phyloP scores from a whole-genome alignment of 2,797 vertebrate species.

The Enteromius thamalakanensis region DNA sequence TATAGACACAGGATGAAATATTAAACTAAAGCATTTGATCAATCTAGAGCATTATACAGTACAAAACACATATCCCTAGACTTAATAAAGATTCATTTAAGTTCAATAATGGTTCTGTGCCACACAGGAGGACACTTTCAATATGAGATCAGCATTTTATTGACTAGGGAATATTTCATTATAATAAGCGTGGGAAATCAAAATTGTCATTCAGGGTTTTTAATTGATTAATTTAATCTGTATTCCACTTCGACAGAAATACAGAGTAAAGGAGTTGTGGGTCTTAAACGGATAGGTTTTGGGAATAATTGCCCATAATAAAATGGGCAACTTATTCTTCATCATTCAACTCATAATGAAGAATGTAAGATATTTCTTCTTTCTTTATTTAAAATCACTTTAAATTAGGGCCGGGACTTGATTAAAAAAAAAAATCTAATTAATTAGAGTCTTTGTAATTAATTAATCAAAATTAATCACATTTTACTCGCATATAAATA shows the following conservation, averaged over 20 bases:
- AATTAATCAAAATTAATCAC: no score
- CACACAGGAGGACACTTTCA: conserved; percentile 61
- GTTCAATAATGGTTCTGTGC: conserved; percentile 69
- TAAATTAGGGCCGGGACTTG: no score
- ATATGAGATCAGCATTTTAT: conserved; percentile 64
- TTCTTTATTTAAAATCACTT: not conserved
- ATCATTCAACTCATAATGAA: not conserved
- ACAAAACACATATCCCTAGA: conserved; percentile 55
- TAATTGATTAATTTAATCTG: conserved; percentile 72
- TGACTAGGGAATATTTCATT: conserved; percentile 72
- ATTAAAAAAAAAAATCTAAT: no score
- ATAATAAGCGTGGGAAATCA: conserved; percentile 72
- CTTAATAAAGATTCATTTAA: conserved; percentile 67
- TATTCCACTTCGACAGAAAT: conserved; percentile 47
- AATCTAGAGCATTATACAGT: conserved; percentile 65
- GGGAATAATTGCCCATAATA: not conserved
- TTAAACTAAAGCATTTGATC: conserved; percentile 62
- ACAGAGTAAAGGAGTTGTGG: conserved; percentile 51
- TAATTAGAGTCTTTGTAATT: no score
- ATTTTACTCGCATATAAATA: no score
- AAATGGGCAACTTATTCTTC: not conserved
- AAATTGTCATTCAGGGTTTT: conserved; percentile 67
- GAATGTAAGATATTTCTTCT: not conserved
- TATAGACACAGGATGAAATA: conserved; percentile 54
- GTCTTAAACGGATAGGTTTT: conserved; percentile 2